These are phyloP conservation scores for Clusia tigrina DNA, from an alignment of 2,888 invertebrate genomes.

Conservation along the genomic window DNA sequence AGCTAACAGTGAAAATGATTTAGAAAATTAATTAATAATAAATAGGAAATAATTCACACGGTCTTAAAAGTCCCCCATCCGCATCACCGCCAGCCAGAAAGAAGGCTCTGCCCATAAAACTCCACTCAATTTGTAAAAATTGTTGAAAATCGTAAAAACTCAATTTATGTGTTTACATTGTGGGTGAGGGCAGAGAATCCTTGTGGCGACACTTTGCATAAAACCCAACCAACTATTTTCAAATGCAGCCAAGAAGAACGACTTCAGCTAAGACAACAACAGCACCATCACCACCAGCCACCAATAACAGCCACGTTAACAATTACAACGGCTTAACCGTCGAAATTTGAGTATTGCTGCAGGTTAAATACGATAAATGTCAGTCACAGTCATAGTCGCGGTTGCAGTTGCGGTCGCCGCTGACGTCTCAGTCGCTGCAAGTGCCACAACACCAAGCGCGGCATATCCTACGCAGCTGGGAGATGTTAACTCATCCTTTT, in stretches of 20 bases:
- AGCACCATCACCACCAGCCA: no score
- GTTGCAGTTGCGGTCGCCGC: constrained; percentile 24
- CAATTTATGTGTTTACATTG: neutral
- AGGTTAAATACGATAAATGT: constrained; percentile 6
- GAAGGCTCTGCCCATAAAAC: neutral
- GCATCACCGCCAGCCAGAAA: no score
- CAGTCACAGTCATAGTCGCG: constrained; percentile 14
- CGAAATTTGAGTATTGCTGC: neutral
- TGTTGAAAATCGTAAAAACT: constrained; percentile 3
- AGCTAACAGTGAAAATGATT: no score
- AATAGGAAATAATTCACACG: no score
- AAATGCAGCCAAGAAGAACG: constrained; percentile 18
- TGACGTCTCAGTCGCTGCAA: constrained; percentile 17
- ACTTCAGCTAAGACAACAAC: neutral
- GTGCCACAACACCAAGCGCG: neutral
- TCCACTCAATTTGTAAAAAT: neutral
- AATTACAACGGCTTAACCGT: neutral
- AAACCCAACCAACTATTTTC: neutral
- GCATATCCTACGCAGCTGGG: constrained; percentile 2
- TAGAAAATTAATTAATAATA: no score
- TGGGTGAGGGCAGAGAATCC: constrained; percentile 22
- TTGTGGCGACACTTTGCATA: constrained; percentile 35
- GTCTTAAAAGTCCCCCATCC: no score
- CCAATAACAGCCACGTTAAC: neutral
- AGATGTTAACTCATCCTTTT: constrained; percentile 3